A percentile compares a stretch with the other conserved stretches of the same genome.
phyloP scores from a whole-genome alignment of 2,888 invertebrate genomes.

The Philhelius pedissequus region DNA sequence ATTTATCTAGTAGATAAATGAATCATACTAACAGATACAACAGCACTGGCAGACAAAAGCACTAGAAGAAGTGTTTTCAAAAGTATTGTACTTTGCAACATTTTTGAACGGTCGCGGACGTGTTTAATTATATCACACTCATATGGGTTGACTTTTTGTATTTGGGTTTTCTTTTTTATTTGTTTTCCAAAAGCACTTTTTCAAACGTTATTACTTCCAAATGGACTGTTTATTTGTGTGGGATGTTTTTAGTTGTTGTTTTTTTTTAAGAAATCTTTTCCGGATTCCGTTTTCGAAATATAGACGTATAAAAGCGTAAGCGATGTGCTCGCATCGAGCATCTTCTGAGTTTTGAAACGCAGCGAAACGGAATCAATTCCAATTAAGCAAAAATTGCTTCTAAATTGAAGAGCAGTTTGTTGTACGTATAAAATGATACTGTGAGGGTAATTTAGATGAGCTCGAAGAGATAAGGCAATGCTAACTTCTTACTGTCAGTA shows the following conservation, averaged over 20 bases:
- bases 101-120: conserved; percentile 11
- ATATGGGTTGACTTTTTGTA: conserved; percentile 3
- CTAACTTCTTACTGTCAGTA: neutral
- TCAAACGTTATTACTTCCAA: conserved; percentile 1
- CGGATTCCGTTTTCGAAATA: conserved; percentile 41
- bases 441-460: conserved; percentile 38
- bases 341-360: conserved; percentile 72
- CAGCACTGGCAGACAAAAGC: conserved; percentile 57
- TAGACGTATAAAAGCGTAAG: neutral
- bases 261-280: conserved; percentile 38
- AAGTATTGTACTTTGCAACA: conserved; percentile 49
- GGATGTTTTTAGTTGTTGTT: neutral
- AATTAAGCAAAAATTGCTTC: conserved; percentile 70
- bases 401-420: conserved; percentile 15
- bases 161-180: neutral
- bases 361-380: conserved; percentile 70
- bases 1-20: conserved; percentile 51
- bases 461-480: conserved; percentile 60
- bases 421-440: neutral
- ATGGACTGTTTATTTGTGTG: conserved; percentile 6
- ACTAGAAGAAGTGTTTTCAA: conserved; percentile 29
- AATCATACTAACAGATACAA: conserved; percentile 66
- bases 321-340: conserved; percentile 71
- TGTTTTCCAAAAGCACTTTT: conserved; percentile 4
- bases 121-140: conserved; percentile 59